phyloP scores from a whole-genome alignment of 2,888 invertebrate species.

The Trichopoda pennipes region DNA sequence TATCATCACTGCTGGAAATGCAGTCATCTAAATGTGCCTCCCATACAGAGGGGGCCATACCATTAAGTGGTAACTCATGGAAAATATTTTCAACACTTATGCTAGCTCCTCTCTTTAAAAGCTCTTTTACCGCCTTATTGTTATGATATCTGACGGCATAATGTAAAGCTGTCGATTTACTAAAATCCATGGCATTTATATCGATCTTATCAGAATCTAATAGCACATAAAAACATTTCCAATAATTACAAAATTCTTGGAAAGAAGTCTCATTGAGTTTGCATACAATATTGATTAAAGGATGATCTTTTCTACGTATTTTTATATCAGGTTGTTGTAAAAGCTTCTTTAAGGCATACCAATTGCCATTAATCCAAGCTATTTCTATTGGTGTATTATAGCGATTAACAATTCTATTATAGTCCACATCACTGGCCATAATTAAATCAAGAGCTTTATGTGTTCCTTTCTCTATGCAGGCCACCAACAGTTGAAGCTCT shows the following conservation, averaged over 20 bases:
- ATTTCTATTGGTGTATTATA: slow-evolving; percentile 83
- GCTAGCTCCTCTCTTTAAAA: slow-evolving; percentile 87
- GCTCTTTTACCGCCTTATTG: slow-evolving; percentile 83
- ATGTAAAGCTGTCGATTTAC: slow-evolving; percentile 87
- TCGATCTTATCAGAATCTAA: slow-evolving; percentile 83
- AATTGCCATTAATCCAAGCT: slow-evolving; percentile 84
- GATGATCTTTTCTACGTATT: slow-evolving; percentile 81
- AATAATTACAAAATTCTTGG: slow-evolving; percentile 82
- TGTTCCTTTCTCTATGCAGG: slow-evolving; percentile 83
- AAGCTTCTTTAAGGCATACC: slow-evolving; percentile 74
- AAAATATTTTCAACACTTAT: slow-evolving; percentile 86
- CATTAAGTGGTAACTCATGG: slow-evolving; percentile 86
- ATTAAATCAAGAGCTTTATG: slow-evolving; percentile 82
- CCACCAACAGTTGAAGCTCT: slow-evolving; percentile 72
- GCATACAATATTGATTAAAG: slow-evolving; percentile 83
- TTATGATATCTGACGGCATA: slow-evolving; percentile 88
- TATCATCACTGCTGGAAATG: slow-evolving; percentile 84
- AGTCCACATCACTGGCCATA: slow-evolving; percentile 82
- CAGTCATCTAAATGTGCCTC: slow-evolving; percentile 88
- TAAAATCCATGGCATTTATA: slow-evolving; percentile 84
- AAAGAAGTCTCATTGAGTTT: slow-evolving; percentile 82
- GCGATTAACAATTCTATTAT: slow-evolving; percentile 75
- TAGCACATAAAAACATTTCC: slow-evolving; percentile 84
- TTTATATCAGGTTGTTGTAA: slow-evolving; percentile 82
- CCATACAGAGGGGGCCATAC: slow-evolving; percentile 86